These are phyloP conservation scores for Steinernema carpocapsae DNA, from an alignment of 2,888 invertebrate genomes.

Conservation along the genomic window DNA sequence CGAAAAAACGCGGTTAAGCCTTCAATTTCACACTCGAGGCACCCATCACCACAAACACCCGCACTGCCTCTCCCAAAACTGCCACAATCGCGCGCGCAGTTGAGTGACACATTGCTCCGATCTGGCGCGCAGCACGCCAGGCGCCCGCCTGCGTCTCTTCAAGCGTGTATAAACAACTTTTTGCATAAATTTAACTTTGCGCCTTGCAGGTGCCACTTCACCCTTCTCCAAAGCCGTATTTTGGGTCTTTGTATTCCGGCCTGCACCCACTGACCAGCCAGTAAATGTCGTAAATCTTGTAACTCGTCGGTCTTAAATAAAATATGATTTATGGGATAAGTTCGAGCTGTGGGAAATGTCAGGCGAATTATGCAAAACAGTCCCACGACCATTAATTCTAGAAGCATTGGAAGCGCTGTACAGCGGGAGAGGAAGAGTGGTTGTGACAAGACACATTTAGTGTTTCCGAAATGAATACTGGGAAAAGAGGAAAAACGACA, in stretches of 20 bases:
- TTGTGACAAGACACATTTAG: too few species aligned
- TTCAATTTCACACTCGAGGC: background rate
- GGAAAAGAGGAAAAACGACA: too few species aligned
- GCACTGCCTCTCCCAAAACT: constrained; percentile 14
- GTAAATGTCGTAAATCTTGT: too few species aligned
- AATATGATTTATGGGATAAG: background rate
- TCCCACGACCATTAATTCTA: constrained; percentile 27
- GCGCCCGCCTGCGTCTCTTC: background rate
- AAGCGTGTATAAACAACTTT: constrained; percentile 29
- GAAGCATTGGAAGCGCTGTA: background rate
- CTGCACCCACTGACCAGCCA: too few species aligned
- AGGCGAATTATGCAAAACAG: constrained; percentile 29
- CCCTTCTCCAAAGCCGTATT: background rate
- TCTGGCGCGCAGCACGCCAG: background rate
- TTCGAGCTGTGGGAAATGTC: constrained; percentile 4
- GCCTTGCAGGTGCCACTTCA: constrained; percentile 14
- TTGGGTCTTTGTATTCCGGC: too few species aligned
- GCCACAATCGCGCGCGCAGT: constrained; percentile 28
- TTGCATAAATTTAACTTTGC: constrained; percentile 29
- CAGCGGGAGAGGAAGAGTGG: too few species aligned
- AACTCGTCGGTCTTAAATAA: background rate
- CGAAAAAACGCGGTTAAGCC: constrained; percentile 31
- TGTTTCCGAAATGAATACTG: too few species aligned
- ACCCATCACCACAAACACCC: background rate
- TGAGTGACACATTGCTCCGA: constrained; percentile 29